Evolutionary conservation across 2,113 vertebrate species (phyloP).

Genomic region (Pachycephala philippinensis): DNA sequence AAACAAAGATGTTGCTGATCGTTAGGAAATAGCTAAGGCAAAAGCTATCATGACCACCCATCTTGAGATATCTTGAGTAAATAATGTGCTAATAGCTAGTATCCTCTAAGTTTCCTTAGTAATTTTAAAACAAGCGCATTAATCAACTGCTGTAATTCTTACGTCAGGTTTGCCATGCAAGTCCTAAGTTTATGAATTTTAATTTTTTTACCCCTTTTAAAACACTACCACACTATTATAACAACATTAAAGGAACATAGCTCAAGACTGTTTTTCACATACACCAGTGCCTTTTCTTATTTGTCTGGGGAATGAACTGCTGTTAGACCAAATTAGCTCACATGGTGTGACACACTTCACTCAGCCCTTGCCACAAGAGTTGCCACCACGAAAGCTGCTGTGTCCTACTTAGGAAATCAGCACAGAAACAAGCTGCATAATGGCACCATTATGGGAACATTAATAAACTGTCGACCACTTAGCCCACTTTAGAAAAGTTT

Average conservation of each 20-base stretch:
- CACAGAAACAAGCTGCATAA: not conserved
- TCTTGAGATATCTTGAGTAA: not conserved
- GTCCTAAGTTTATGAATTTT: not conserved
- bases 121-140: not conserved
- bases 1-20: not conserved
- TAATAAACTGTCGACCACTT: not conserved
- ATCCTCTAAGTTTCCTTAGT: not conserved
- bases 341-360: not conserved
- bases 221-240: not conserved
- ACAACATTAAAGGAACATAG: not conserved
- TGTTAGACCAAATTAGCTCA: constrained; percentile 29
- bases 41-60: not conserved
- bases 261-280: not conserved
- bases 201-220: not conserved
- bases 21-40: not conserved
- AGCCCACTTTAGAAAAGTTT: not conserved
- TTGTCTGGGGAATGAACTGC: not conserved
- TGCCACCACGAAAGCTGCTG: not conserved
- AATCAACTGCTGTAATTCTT: not conserved
- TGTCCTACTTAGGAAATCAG: constrained; percentile 2
- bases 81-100: not conserved
- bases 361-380: not conserved
- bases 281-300: not conserved
- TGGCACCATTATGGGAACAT: not conserved
- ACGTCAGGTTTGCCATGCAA: not conserved